These are phyloP conservation scores for Heterotis niloticus DNA, from an alignment of 2,113 vertebrate genomes.

Conservation along the genomic window DNA sequence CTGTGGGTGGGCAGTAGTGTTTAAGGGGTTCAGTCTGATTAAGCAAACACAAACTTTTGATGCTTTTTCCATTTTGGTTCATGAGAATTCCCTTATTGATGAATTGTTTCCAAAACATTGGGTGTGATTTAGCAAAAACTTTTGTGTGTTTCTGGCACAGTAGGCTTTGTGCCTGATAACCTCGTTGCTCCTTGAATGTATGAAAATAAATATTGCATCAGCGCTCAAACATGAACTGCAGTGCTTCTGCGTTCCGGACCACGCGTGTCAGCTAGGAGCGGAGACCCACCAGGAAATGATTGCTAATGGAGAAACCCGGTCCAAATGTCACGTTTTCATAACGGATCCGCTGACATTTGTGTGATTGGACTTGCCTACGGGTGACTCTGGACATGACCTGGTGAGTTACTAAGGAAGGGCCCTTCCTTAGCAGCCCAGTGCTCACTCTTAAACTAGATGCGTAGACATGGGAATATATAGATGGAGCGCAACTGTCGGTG, in stretches of 20 bases:
- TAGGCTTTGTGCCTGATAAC: constrained; percentile 69
- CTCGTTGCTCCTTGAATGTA: constrained; percentile 73
- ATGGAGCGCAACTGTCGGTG: not conserved
- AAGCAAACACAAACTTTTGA: not conserved
- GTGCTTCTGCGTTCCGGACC: constrained; percentile 22
- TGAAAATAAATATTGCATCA: constrained; percentile 76
- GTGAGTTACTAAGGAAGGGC: constrained; percentile 45
- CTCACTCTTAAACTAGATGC: constrained; percentile 8
- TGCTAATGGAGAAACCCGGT: constrained; percentile 64
- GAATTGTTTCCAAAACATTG: not conserved
- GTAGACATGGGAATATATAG: not conserved
- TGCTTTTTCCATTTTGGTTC: constrained; percentile 45
- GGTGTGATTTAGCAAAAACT: not conserved
- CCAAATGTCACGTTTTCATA: constrained; percentile 77
- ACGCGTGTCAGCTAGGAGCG: constrained; percentile 55
- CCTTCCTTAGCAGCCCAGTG: constrained; percentile 36
- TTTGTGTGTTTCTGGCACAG: not conserved
- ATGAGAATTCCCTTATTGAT: too few species aligned
- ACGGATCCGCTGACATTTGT: constrained; percentile 73
- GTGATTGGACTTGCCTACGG: constrained; percentile 73
- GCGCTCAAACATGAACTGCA: constrained; percentile 23
- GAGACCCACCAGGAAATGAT: constrained; percentile 64
- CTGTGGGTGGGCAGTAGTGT: too few species aligned
- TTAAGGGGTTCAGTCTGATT: too few species aligned
- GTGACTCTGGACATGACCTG: constrained; percentile 63